phyloP scores from a whole-genome alignment of 2,113 vertebrate species.

The Neodon shergylaensis region DNA sequence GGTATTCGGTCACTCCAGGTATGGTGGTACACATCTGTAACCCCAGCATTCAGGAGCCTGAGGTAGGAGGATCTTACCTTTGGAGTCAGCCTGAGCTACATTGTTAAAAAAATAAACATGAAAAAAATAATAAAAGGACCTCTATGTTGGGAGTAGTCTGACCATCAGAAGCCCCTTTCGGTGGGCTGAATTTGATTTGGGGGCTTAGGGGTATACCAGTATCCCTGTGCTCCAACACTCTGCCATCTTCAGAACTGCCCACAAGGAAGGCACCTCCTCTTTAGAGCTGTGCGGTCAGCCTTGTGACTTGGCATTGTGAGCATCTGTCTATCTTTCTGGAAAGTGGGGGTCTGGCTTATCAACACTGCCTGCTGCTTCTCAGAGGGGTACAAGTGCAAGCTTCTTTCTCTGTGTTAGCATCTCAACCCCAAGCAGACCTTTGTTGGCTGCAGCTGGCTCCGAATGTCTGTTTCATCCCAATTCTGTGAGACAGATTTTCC shows the following conservation, averaged over 20 bases:
- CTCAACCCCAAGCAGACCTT: neutral
- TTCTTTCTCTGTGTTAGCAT: too few species aligned
- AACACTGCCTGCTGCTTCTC: neutral
- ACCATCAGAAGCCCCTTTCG: neutral
- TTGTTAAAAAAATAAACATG: neutral
- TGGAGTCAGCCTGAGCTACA: neutral
- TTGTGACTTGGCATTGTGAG: neutral
- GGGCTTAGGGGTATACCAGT: too few species aligned
- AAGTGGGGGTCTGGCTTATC: neutral
- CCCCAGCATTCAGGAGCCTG: neutral
- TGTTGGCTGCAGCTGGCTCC: rapidly evolving
- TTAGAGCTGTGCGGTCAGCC: neutral
- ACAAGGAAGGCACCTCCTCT: neutral
- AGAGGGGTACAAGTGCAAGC: rapidly evolving
- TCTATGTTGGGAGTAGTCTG: neutral
- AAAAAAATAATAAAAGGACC: neutral
- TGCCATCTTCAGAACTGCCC: neutral
- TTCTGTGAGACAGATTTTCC: neutral
- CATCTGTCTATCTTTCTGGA: neutral
- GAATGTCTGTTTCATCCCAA: neutral
- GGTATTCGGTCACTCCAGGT: neutral
- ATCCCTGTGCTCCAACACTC: neutral
- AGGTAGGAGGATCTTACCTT: neutral
- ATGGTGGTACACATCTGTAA: neutral
- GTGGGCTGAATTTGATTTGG: neutral